Evolutionary conservation across 2,113 vertebrate genomes (phyloP).

Genomic region (Phalacrocorax carbo): DNA sequence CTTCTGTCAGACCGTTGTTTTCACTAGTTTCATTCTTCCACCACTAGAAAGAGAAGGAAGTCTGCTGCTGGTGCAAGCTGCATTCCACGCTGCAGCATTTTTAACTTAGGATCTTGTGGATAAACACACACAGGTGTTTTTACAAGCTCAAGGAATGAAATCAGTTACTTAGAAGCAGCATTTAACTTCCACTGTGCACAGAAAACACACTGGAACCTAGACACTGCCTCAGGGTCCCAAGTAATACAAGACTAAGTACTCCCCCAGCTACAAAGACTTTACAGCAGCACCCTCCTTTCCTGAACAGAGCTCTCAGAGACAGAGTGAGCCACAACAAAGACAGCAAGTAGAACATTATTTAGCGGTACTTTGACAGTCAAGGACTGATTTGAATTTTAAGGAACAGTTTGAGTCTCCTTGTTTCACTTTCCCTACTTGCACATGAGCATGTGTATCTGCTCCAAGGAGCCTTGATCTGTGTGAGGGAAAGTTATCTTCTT

Average conservation of each 20-base stretch:
- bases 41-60: neutral
- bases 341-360: neutral
- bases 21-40: neutral
- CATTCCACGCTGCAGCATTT: neutral
- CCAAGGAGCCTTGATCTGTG: neutral
- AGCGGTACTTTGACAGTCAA: neutral
- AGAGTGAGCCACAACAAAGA: neutral
- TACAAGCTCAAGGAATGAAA: neutral
- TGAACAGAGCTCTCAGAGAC: neutral
- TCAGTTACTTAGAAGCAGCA: neutral
- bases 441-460: neutral
- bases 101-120: neutral
- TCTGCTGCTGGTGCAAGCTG: fast-evolving
- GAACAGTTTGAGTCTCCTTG: neutral
- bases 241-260: neutral
- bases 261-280: neutral
- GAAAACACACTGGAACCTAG: neutral
- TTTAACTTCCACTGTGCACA: neutral
- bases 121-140: neutral
- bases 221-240: neutral
- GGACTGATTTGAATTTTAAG: neutral
- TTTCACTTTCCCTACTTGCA: neutral
- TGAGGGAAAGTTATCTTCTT: neutral
- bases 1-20: neutral
- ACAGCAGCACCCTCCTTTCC: neutral